These are phyloP conservation scores for Carassius auratus DNA, from an alignment of 2,113 vertebrate species.

Conservation along the genomic window DNA sequence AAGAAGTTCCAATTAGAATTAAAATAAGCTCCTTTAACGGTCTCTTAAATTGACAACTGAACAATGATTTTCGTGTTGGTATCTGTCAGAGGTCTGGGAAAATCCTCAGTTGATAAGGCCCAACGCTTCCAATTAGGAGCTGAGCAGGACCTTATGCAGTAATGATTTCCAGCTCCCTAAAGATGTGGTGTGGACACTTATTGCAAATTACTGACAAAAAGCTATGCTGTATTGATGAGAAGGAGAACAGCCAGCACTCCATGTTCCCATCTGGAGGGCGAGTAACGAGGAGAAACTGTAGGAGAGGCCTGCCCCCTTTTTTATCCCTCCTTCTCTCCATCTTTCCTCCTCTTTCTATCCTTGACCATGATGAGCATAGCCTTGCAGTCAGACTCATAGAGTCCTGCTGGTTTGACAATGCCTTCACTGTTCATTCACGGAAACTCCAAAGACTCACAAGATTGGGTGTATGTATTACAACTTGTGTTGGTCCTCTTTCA, in stretches of 20 bases:
- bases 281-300: constrained; percentile 80
- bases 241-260: constrained; percentile 81
- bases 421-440: not conserved
- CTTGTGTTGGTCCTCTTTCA: not conserved
- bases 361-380: constrained; percentile 69
- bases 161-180: constrained; percentile 95
- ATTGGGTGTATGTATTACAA: not conserved
- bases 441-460: not conserved
- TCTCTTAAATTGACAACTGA: constrained; percentile 99
- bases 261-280: constrained; percentile 88
- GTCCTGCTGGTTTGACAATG: constrained; percentile 5
- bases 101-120: constrained; percentile 98
- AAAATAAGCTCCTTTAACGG: constrained; percentile 96
- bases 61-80: constrained; percentile 99
- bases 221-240: constrained; percentile 92
- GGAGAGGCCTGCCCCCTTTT: constrained; percentile 39
- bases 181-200: constrained; percentile 93
- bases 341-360: constrained; percentile 47
- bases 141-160: constrained; percentile 88
- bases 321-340: constrained; percentile 3
- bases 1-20: constrained; percentile 95
- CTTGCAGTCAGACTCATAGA: constrained; percentile 35
- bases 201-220: constrained; percentile 99
- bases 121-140: constrained; percentile 99
- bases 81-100: constrained; percentile 99